These are phyloP conservation scores for Mythimna ferrago DNA, from an alignment of 2,888 invertebrate species.

Conservation along the genomic window DNA sequence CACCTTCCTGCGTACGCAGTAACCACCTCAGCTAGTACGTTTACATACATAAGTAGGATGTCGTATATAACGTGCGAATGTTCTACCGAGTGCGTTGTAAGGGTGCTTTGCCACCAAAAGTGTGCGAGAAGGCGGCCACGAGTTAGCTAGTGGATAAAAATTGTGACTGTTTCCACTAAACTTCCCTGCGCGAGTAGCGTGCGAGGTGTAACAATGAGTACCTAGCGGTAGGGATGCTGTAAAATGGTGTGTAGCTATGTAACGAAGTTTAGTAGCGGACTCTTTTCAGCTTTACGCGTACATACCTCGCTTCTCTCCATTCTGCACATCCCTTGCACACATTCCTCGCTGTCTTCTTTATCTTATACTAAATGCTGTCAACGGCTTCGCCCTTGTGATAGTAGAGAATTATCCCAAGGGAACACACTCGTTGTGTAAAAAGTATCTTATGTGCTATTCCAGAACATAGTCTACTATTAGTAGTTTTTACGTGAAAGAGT, in stretches of 20 bases:
- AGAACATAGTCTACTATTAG: too few relatives aligned
- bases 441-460: too few relatives aligned
- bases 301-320: neutral
- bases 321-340: too few relatives aligned
- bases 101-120: neutral
- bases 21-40: neutral
- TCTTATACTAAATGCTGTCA: too few relatives aligned
- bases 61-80: slow-evolving; percentile 66
- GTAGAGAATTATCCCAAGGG: too few relatives aligned
- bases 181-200: too few relatives aligned
- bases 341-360: too few relatives aligned
- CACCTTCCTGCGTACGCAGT: slow-evolving; percentile 16
- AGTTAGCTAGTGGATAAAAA: neutral
- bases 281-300: neutral
- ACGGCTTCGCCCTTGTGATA: too few relatives aligned
- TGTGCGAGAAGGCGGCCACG: neutral
- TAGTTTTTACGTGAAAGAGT: too few relatives aligned
- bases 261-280: neutral
- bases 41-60: slow-evolving; percentile 64
- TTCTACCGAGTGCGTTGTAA: slow-evolving; percentile 55
- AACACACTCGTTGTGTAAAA: too few relatives aligned
- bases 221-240: neutral
- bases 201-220: neutral
- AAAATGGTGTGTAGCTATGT: neutral
- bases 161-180: neutral